Conservation (phyloP, 2,113 vertebrate genomes). For the Isurus oxyrinchus region DNA sequence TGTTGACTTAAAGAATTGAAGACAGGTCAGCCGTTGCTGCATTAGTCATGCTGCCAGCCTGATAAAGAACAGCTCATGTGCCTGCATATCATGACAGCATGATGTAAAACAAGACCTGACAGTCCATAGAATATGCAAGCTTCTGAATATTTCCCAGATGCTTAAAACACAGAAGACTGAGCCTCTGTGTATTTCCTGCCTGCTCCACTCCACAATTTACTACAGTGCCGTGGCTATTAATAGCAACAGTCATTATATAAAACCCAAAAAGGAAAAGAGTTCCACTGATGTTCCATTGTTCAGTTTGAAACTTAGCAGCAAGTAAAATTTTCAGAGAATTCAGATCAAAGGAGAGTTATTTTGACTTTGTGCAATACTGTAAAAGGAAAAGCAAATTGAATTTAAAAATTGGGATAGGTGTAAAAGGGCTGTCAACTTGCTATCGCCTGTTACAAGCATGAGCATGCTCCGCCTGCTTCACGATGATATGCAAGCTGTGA, state of each 20-base stretch:
- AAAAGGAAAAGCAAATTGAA: background rate
- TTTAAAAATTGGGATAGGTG: background rate
- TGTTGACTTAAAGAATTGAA: slow-evolving; percentile 20
- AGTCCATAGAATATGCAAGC: slow-evolving; percentile 53
- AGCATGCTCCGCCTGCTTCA: too few species aligned
- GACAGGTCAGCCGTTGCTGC: slow-evolving; percentile 31
- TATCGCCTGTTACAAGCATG: background rate
- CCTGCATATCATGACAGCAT: slow-evolving; percentile 45
- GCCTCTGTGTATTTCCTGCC: background rate
- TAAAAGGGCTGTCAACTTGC: background rate
- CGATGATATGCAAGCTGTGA: too few species aligned
- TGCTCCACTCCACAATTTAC: background rate
- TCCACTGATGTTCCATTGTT: background rate
- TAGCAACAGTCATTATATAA: background rate
- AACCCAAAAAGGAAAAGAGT: background rate
- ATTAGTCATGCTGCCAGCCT: slow-evolving; percentile 25
- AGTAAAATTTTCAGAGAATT: background rate
- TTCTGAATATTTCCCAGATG: slow-evolving; percentile 43
- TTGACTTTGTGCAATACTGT: background rate
- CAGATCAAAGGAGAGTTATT: background rate
- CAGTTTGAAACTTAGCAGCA: background rate
- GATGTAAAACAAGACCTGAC: slow-evolving; percentile 52
- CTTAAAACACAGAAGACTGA: slow-evolving; percentile 6
- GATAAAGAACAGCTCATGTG: slow-evolving; percentile 41
- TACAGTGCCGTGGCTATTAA: background rate